Conservation (phyloP, 23 tunicate species). For the Phallusia fumigata region DNA sequence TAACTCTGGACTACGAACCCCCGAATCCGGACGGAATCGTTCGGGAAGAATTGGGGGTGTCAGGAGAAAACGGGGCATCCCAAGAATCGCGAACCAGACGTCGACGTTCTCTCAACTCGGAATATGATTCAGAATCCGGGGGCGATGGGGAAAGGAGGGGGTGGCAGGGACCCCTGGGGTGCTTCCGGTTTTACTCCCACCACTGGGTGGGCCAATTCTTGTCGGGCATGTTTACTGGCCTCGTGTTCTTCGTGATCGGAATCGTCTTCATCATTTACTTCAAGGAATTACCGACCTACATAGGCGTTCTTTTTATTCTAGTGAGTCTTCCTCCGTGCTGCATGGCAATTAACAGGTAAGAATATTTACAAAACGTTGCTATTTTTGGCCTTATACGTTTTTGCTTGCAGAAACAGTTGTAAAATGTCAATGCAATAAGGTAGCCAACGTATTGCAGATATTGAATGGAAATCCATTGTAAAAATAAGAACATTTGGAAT, state of each 20-base stretch:
- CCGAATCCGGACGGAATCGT: not conserved
- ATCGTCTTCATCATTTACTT: constrained; percentile 37
- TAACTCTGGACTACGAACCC: constrained; percentile 38
- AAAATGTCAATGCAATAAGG: too few species aligned
- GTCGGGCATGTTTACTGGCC: constrained; percentile 57
- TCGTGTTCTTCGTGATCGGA: constrained; percentile 63
- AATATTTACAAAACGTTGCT: not conserved
- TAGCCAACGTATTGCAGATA: too few species aligned
- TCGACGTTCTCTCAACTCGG: not conserved
- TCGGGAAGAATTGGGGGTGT: not conserved
- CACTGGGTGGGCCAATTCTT: constrained; percentile 77
- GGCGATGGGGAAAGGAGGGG: not conserved
- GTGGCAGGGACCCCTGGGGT: constrained; percentile 10
- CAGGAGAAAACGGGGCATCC: not conserved
- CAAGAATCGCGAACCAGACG: not conserved
- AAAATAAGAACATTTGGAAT: too few species aligned
- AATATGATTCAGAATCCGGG: not conserved
- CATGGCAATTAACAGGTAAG: constrained; percentile 10
- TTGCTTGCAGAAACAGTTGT: too few species aligned
- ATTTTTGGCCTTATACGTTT: too few species aligned
- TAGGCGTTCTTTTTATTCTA: constrained; percentile 65
- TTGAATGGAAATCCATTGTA: too few species aligned
- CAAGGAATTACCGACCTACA: constrained; percentile 46
- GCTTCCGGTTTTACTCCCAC: constrained; percentile 47
- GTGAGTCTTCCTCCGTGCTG: constrained; percentile 69